phyloP scores from a whole-genome alignment of 2,113 vertebrate genomes.

The Perca schrenkii region DNA sequence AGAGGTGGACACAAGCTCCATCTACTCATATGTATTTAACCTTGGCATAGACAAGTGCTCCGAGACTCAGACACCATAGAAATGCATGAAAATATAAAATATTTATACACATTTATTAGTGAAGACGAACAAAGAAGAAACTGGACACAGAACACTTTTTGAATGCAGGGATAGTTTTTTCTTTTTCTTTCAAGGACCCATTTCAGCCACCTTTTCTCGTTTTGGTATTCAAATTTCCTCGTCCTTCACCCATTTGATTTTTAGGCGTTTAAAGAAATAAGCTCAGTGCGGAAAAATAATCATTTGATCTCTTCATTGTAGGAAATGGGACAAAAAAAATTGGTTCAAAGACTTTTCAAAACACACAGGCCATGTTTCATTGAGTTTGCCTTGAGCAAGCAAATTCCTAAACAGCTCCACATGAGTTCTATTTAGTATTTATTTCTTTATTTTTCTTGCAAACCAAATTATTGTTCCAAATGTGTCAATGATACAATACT shows the following conservation, averaged over 20 bases:
- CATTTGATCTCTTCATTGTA: not conserved
- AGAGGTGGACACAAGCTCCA: not conserved
- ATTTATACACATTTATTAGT: slow-evolving; percentile 43
- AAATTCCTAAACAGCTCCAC: not conserved
- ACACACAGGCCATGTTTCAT: not conserved
- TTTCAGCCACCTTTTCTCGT: not conserved
- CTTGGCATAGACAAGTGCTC: slow-evolving; percentile 17
- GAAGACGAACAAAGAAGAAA: slow-evolving; percentile 5
- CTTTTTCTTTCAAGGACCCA: not conserved
- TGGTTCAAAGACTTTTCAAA: not conserved
- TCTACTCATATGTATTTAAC: slow-evolving; percentile 25
- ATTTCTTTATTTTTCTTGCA: not conserved
- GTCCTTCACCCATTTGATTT: not conserved
- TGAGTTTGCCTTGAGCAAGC: not conserved
- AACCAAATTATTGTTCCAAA: not conserved
- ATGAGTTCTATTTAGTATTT: not conserved
- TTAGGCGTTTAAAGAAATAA: not conserved
- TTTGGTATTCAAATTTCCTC: not conserved
- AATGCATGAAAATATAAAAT: slow-evolving; percentile 60
- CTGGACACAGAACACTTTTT: slow-evolving; percentile 8
- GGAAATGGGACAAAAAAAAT: not conserved
- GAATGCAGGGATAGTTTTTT: not conserved
- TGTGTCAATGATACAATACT: not conserved
- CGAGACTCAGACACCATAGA: slow-evolving; percentile 40
- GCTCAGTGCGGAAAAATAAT: not conserved